A percentile compares a stretch with the other conserved stretches of the same genome.
Evolutionary conservation across 2,113 vertebrate genomes (phyloP).

Genomic region (Gnathonemus longibarbis): DNA sequence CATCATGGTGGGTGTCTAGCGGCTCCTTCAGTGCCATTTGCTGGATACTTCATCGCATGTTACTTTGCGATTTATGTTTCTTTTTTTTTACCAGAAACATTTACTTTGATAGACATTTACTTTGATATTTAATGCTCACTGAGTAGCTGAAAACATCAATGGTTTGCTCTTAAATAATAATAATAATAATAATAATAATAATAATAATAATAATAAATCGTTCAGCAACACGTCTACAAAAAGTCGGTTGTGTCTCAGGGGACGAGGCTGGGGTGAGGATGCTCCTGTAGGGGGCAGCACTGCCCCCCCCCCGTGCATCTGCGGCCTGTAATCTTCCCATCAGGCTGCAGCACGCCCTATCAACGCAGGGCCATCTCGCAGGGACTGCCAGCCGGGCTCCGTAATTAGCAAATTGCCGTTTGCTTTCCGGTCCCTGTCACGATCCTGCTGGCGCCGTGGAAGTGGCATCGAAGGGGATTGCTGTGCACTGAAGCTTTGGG

Average conservation of each 20-base stretch:
- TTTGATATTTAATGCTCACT: neutral
- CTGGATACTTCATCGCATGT: neutral
- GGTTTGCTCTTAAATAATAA: neutral
- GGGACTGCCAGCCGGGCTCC: conserved; percentile 44
- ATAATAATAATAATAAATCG: neutral
- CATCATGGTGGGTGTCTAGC: neutral
- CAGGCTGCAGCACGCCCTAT: neutral
- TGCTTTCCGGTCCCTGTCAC: conserved; percentile 51
- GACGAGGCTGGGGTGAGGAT: neutral
- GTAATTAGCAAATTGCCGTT: conserved; percentile 67
- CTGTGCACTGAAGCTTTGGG: neutral
- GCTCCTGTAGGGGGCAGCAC: neutral
- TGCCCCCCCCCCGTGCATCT: conserved; percentile 14
- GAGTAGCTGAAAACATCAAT: neutral
- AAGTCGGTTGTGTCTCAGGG: neutral
- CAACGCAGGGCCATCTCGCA: conserved; percentile 23
- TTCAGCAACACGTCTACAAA: neutral
- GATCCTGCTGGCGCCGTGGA: conserved; percentile 31
- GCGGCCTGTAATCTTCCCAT: conserved; percentile 32
- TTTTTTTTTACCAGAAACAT: neutral
- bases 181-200: neutral
- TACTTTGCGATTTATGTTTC: neutral
- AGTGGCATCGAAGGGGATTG: neutral
- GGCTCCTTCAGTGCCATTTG: neutral
- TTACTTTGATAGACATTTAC: neutral